Base-by-base conservation (phyloP, 2,888 invertebrate genomes). In the Cordilura impudica region DNA sequence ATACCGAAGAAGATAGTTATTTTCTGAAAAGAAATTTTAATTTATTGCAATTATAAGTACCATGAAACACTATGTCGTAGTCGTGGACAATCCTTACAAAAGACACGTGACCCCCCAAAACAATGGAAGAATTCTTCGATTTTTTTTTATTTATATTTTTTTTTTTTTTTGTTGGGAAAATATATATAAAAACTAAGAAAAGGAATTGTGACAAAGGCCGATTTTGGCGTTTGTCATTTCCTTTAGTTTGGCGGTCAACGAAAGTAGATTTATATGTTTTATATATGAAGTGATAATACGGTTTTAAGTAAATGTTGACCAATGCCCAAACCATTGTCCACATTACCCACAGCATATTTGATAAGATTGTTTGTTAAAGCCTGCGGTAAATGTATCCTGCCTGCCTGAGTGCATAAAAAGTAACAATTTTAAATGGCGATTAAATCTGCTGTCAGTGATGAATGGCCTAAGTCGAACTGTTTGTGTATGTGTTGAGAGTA, bases 381-480 rank as follows among this genome's bases (percentile, higher is more conserved):
- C 73, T 54, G 61, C 60, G 69, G 53, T 70, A 80, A 76, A 63
- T 58, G 60, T 65, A 75, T 76, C 73, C 73, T 65, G 73, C 29
- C 51, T 77, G 58, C 73, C 73, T 65, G 73, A 35, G 54, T 77
- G 58, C 7, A 16, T 31, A 69, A 4, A 69, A 81, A 81, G 75
- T 83, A 83, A 84, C 86, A 75, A 86, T 85, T 86, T 86, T 87
- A 86, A 86, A 86, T 87, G 86, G 86, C 87, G 87, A 87, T 86
- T 87, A 87, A 86, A 87, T 86, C 85, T 83, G 84, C 82, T 86
- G 86, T 84, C 86, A 87, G 85, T 86, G 86, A 86, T 86, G 85
- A 85, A 86, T 86, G 86, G 84, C 65, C 58, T 16, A 56, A 35
- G 49, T 16, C 53, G 23, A 23, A 60, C 60, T 60, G 26, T 60